phyloP scores from a whole-genome alignment of 1,140 invertebrate species.

The Macrocentrus cingulum region DNA sequence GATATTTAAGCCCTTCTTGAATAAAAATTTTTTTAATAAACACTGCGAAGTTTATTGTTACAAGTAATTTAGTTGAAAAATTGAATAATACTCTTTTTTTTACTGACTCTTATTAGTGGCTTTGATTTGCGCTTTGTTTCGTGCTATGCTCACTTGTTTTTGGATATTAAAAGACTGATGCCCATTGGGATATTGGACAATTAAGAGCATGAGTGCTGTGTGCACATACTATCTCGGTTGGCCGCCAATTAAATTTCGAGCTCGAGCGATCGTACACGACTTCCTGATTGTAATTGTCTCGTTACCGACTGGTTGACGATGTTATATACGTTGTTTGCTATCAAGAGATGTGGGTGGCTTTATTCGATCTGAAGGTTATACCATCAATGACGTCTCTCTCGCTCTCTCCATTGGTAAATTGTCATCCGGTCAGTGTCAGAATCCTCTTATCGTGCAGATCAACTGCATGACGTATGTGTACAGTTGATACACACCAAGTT shows the following conservation, averaged over 20 bases:
- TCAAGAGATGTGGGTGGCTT: slow-evolving; percentile 27
- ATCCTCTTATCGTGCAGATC: slow-evolving; percentile 13
- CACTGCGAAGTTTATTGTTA: too few relatives aligned
- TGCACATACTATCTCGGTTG: slow-evolving; percentile 21
- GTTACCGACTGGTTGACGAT: slow-evolving; percentile 27
- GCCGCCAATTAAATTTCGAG: slow-evolving; percentile 38
- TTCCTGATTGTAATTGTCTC: slow-evolving; percentile 38
- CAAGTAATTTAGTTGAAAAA: too few relatives aligned
- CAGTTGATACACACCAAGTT: too few relatives aligned
- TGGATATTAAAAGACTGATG: too few relatives aligned
- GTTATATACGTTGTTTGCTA: slow-evolving; percentile 14
- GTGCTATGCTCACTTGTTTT: too few relatives aligned
- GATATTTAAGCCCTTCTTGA: too few relatives aligned
- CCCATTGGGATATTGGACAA: too few relatives aligned
- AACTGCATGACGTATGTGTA: background rate
- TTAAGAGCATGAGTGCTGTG: too few relatives aligned
- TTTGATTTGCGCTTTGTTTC: too few relatives aligned
- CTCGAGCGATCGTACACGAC: slow-evolving; percentile 33
- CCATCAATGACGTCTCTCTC: background rate
- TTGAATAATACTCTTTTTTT: too few relatives aligned
- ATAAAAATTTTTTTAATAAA: too few relatives aligned
- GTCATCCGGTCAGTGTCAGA: slow-evolving; percentile 29
- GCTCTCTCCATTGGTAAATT: slow-evolving; percentile 20
- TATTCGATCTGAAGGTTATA: slow-evolving; percentile 36
- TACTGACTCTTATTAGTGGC: too few relatives aligned